These are phyloP conservation scores for Netelia melanura DNA, from an alignment of 2,888 invertebrate genomes.

Conservation along the genomic window DNA sequence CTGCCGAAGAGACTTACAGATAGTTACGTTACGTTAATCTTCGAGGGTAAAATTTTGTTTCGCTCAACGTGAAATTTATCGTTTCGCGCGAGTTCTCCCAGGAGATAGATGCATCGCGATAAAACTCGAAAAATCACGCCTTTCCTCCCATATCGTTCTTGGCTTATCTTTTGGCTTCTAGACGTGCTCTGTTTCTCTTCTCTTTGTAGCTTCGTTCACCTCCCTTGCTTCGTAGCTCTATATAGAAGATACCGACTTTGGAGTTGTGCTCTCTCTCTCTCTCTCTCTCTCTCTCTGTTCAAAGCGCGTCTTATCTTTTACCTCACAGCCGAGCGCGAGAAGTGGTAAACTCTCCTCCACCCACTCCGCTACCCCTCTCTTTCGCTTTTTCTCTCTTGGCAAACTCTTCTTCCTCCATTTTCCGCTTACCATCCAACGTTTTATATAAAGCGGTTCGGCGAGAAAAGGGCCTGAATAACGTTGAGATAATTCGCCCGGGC, in stretches of 20 bases:
- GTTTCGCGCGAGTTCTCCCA: conserved; percentile 10
- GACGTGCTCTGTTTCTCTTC: conserved; percentile 17
- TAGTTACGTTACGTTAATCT: not conserved
- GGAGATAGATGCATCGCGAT: conserved; percentile 47
- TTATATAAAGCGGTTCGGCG: conserved; percentile 20
- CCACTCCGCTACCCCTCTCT: not conserved
- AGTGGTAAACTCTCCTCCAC: conserved; percentile 56
- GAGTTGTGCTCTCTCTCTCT: conserved; percentile 5
- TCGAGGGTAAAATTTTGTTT: conserved; percentile 22
- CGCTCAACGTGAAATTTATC: conserved; percentile 24
- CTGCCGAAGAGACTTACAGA: not conserved
- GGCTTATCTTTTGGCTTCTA: conserved; percentile 59
- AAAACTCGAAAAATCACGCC: conserved; percentile 57
- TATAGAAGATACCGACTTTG: conserved; percentile 8
- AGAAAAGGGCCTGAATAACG: conserved; percentile 44
- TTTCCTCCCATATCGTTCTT: conserved; percentile 44
- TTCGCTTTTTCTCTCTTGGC: conserved; percentile 11
- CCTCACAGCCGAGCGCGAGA: conserved; percentile 59
- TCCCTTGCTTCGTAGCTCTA: not conserved
- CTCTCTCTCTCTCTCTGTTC: conserved; percentile 18
- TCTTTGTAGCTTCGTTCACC: conserved; percentile 39
- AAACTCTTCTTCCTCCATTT: conserved; percentile 53
- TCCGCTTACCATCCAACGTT: not conserved
- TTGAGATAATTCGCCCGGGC: conserved; percentile 56
- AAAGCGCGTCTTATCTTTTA: conserved; percentile 62